Evolutionary conservation across 1,140 invertebrate genomes (phyloP), one percentile per base, ranked within the genome.

Genomic region (Hycleus phaleratus): DNA sequence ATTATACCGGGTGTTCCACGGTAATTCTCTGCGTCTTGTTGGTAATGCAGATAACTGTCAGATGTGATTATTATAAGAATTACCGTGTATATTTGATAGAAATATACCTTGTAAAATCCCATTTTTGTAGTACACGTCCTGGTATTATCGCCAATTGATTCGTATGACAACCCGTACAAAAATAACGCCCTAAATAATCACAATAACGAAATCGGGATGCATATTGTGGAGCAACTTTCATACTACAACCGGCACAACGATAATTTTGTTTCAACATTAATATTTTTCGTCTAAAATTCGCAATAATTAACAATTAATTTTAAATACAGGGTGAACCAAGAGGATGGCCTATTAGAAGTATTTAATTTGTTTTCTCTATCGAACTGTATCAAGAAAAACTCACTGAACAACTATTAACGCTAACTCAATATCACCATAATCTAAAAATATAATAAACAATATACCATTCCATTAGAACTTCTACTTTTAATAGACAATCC

Each of bases 161-260:
- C 7, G 80, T 85, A 73, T 94, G 91, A 71, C 92, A 95, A 32
- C 88, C 89, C 4, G 90, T 91, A 71, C 92, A 95, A 73, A 94
- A 91, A 74, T 90, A 92, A 66, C 90, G 84, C 10, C 90, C 90
- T 46, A 93, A 75, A 71, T 95, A 95, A 68, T 90, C 82, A 72
- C 92, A 95, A 68, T 90, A 91, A 6, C 88, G 79, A 73, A 86
- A 87, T 63, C 82, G 80, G 24, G 83, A 81, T 7, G 85, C 80
- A 68, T 88, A 89, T 53, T 83, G 82, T 58, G 78, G 73, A 2
- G 86, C 83, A 7, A 93, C 86, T 65, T 83, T 84, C 76, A 87
- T 87, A 0, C 91, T 89, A 78, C 91, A 94, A 8, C 91, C 91
- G 49, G 90, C 88, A 77, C 91, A 95, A 26, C 86, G 77, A 62